Base-by-base conservation (phyloP, 2,888 invertebrate species). In the Ferrisia virgata region DNA sequence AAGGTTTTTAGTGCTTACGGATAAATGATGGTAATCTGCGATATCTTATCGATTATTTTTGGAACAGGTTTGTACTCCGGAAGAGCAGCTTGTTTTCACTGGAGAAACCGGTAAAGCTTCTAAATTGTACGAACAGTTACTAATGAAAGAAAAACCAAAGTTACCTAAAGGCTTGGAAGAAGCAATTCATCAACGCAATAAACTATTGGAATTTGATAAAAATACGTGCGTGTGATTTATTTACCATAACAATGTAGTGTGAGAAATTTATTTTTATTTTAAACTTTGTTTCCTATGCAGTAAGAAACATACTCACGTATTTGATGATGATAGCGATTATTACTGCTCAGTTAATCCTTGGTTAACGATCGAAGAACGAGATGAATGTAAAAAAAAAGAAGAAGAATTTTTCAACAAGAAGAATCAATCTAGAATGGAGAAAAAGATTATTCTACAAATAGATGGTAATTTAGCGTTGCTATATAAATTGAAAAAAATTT, bases 261-360 rank as follows among this genome's bases (percentile, higher is more conserved):
- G n/a, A 6, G 47, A n/a, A 47, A 22, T 22, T 36, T 58, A 22
- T 36, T 53, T 69, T 1, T 25, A 11, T 18, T 33, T 79, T 5
- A 13, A 36, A 25, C 39, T 40, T 80, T 25, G 31, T 87, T 88
- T 31, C 87, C 1, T 22, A 8, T 36, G n/a, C 53, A 94, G 95
- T 87, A 92, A 92, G 86, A 91, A 92, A 53, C 91, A 94, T 84
- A 94, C 93, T 2, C 92, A 92, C 87, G 95, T 97, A 6, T 95
- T 95, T 72, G 98, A 99, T 88, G 98, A 98, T 88, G 96, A 98
- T 88, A 92, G 94, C 86, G 98, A 98, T 89, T 98, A 98, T 89
- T 99, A 96, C 88, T 92, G 93, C 87, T 91, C 93, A 43, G 92
- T 92, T 87, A 95, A 94, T 86, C 93, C 93, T 31, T 98, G 97